Base-by-base conservation (phyloP, 2,888 invertebrate species). In the Caenorhabditis sp. region DNA sequence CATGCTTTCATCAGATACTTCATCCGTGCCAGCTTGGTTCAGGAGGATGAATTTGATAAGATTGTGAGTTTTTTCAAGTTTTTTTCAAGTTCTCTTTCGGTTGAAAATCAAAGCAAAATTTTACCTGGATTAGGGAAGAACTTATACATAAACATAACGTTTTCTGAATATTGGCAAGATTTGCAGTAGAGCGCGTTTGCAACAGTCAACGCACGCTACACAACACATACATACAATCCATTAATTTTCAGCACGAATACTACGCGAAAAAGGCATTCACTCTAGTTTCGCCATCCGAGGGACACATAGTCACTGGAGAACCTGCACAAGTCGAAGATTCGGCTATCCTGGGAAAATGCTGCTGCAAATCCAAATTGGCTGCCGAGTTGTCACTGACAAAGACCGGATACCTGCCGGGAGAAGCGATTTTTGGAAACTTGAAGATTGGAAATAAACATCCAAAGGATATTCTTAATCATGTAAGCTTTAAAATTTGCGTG, bases 1-100 rank as follows among this genome's bases (percentile, higher is more conserved):
- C 82, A 89, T 65, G 91, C 88, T 4, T 89, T 87, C 78, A 83
- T 91, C 68, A 88, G 91, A 51, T 91, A 91, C 65, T 91, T 88
- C 74, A 88, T 90, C 35, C 64, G 84, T 35, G 90, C 88, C 51
- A 88, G 86, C 37, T 61, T 91, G 18, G 86, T 90, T 26, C 88
- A 89, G 58, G 89, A 89, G 44, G 85, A 87, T 11, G 85, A 85
- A 20, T 69, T 65, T 6, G 55, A 78, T 32, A 76, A 82, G 55
- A 67, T 71, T 56, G 81, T 78, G 56, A 71, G 80, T 61, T 51
- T n/a, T n/a, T n/a, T n/a, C n/a, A n/a, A n/a, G n/a, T n/a, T n/a
- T n/a, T n/a, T n/a, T n/a, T n/a, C n/a, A n/a, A n/a, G n/a, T n/a
- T n/a, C n/a, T n/a, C n/a, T n/a, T n/a, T n/a, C n/a, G n/a, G n/a